Evolutionary conservation across 2,113 vertebrate genomes (phyloP).

Genomic region (Aptenodytes forsteri): DNA sequence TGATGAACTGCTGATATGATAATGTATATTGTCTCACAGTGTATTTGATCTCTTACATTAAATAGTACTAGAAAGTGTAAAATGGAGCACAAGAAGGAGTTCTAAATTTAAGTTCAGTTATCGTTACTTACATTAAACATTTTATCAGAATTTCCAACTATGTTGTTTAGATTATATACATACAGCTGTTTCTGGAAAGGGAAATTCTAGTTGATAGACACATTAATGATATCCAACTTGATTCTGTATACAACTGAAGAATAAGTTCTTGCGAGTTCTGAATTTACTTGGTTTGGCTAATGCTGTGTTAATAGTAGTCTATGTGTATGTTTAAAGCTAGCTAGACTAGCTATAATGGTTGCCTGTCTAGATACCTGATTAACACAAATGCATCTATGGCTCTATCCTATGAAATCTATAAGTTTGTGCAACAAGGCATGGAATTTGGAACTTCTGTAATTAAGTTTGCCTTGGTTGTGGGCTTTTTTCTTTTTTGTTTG

Average conservation of each 20-base stretch:
- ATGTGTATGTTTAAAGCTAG: not conserved
- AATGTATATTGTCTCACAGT: not conserved
- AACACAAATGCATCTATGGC: not conserved
- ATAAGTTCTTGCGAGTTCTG: not conserved
- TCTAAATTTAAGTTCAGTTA: not conserved
- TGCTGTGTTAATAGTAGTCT: not conserved
- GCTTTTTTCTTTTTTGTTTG: not conserved
- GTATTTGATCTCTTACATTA: not conserved
- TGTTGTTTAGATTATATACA: not conserved
- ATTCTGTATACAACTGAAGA: not conserved
- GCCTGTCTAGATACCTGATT: not conserved
- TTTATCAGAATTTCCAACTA: not conserved
- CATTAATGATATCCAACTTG: not conserved
- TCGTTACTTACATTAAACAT: not conserved
- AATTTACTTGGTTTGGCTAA: not conserved
- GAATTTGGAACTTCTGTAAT: not conserved
- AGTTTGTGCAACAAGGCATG: not conserved
- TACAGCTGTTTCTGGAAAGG: not conserved
- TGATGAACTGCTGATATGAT: not conserved
- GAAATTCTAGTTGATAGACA: not conserved
- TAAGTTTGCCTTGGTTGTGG: not conserved
- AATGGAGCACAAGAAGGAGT: not conserved
- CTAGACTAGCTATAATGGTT: not conserved
- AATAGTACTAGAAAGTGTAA: not conserved
- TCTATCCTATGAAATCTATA: not conserved